Evolutionary conservation across 2,888 invertebrate species (phyloP).

Genomic region (Siphlonurus alternatus): DNA sequence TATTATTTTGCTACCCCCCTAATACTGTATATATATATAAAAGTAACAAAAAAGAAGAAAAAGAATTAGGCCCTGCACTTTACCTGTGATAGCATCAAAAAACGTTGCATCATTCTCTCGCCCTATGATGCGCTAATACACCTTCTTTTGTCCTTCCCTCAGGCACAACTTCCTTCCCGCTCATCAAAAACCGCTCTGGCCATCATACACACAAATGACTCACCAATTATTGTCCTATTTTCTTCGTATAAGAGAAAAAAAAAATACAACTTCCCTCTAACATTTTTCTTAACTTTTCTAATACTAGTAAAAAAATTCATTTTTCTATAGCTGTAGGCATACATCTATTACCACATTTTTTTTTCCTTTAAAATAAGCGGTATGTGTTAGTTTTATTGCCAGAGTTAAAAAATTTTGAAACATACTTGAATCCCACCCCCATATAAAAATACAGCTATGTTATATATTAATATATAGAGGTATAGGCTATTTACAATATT

Average conservation of each 20-base stretch:
- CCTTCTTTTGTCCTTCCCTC: slow-evolving; percentile 2
- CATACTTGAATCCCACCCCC: too few relatives aligned
- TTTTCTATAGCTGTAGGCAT: neutral
- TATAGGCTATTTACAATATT: too few relatives aligned
- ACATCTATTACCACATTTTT: too few relatives aligned
- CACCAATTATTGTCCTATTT: slow-evolving; percentile 3
- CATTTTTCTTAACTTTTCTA: neutral
- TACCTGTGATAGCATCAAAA: neutral
- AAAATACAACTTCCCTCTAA: neutral
- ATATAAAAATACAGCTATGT: too few relatives aligned
- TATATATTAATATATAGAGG: too few relatives aligned
- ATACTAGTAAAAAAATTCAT: neutral
- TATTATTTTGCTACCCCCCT: neutral
- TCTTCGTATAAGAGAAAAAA: neutral
- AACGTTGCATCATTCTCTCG: neutral
- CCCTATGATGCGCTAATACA: neutral
- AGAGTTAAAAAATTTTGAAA: too few relatives aligned
- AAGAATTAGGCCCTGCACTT: neutral
- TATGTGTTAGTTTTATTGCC: too few relatives aligned
- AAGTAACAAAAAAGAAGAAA: neutral
- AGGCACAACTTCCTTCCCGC: neutral
- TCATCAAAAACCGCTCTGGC: neutral
- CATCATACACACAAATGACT: neutral
- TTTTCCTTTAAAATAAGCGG: too few relatives aligned
- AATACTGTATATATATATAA: neutral